Conservation (phyloP, 2,797 vertebrate genomes). For the Dallia pectoralis region DNA sequence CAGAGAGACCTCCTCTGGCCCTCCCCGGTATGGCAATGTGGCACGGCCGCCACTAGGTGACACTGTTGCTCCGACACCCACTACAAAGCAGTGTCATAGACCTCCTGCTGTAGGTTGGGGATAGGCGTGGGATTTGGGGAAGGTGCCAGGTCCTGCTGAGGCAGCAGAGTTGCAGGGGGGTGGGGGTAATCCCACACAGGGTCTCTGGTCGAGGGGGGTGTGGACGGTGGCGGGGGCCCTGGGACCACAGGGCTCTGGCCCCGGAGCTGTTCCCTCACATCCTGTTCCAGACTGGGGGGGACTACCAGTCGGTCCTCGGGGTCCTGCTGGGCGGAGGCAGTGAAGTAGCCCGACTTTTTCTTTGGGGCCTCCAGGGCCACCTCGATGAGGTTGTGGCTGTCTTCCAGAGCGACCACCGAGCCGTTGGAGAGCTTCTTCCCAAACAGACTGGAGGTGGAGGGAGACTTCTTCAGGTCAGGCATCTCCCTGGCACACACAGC, state of each 20-base stretch:
- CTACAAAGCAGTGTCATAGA: slow-evolving; percentile 95
- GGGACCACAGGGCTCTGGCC: slow-evolving; percentile 71
- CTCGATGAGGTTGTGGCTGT: slow-evolving; percentile 94
- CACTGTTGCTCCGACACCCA: slow-evolving; percentile 29
- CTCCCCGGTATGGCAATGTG: slow-evolving; percentile 56
- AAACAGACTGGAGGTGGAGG: slow-evolving; percentile 88
- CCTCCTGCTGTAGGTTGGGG: slow-evolving; percentile 76
- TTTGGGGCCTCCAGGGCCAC: slow-evolving; percentile 94
- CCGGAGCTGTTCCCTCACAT: slow-evolving; percentile 90
- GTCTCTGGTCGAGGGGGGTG: slow-evolving; percentile 66
- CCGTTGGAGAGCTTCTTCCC: slow-evolving; percentile 95
- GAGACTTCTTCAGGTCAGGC: slow-evolving; percentile 87
- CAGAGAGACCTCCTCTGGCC: slow-evolving; percentile 44
- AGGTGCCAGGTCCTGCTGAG: slow-evolving; percentile 46
- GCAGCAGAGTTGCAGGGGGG: slow-evolving; percentile 53
- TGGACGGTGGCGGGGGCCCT: slow-evolving; percentile 60
- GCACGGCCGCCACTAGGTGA: slow-evolving; percentile 36
- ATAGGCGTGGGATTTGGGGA: slow-evolving; percentile 51
- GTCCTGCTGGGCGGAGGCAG: slow-evolving; percentile 90
- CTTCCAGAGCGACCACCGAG: slow-evolving; percentile 91
- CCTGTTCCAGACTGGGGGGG: slow-evolving; percentile 90
- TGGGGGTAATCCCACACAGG: slow-evolving; percentile 73
- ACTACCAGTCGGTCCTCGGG: slow-evolving; percentile 94
- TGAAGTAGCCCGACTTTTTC: slow-evolving; percentile 96
- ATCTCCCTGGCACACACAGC: slow-evolving; percentile 82